phyloP scores from a whole-genome alignment of 1,140 invertebrate genomes.

The Tribolium castaneum region DNA sequence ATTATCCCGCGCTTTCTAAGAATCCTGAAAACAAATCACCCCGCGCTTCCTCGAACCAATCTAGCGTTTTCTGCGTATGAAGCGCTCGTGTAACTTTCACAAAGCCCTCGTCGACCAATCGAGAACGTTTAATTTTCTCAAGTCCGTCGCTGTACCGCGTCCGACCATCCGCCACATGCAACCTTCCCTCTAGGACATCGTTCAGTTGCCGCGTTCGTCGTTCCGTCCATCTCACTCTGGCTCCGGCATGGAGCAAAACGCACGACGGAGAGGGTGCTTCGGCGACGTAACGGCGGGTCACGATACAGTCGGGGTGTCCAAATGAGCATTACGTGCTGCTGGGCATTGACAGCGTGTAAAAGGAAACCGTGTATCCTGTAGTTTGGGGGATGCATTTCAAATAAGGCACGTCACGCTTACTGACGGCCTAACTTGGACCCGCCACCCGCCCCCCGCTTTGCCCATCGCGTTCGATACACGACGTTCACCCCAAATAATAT shows the following conservation, averaged over 20 bases:
- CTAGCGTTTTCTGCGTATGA: background rate
- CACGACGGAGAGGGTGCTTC: background rate
- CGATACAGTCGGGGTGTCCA: constrained; percentile 41
- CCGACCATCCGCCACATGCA: constrained; percentile 37
- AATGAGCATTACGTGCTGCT: constrained; percentile 51
- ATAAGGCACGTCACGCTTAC: constrained; percentile 50
- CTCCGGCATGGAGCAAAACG: background rate
- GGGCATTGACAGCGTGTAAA: constrained; percentile 54
- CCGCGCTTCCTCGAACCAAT: background rate
- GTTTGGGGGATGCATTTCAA: constrained; percentile 53
- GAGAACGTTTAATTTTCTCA: constrained; percentile 26
- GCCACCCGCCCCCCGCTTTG: constrained; percentile 1
- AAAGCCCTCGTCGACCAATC: constrained; percentile 17
- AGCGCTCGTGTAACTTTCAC: background rate
- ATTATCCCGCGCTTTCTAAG: background rate
- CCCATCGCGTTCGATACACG: constrained; percentile 22
- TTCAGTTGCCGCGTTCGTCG: background rate
- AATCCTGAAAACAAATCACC: background rate
- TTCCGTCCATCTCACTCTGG: constrained; percentile 1
- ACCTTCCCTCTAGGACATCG: constrained; percentile 24
- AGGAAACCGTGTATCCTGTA: constrained; percentile 55
- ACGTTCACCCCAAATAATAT: constrained; percentile 7
- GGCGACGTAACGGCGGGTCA: constrained; percentile 13
- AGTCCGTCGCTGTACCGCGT: constrained; percentile 24
- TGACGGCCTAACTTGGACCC: constrained; percentile 45